phyloP scores from a whole-genome alignment of 2,888 invertebrate species.

The Iselma pallidipennis region DNA sequence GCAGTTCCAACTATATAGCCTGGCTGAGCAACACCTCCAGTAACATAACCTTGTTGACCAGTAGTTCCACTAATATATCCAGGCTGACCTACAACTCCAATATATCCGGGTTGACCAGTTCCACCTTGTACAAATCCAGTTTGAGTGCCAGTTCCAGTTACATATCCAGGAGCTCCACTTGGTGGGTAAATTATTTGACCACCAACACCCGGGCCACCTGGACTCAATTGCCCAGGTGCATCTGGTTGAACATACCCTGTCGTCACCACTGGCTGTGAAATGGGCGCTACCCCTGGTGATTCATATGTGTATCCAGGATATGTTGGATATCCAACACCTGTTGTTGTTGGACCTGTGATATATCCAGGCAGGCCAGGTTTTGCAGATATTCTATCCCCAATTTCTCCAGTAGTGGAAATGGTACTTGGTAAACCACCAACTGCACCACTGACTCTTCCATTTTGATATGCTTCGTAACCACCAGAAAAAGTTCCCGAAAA shows the following conservation, averaged over 20 bases:
- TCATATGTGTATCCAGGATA: background rate
- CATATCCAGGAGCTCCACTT: background rate
- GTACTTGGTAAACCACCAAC: background rate
- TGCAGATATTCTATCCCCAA: background rate
- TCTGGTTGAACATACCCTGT: conserved; percentile 16
- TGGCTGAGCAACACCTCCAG: background rate
- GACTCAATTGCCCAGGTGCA: conserved; percentile 8
- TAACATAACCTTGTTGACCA: conserved; percentile 6
- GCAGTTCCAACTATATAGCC: conserved; percentile 12
- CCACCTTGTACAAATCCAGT: conserved; percentile 10
- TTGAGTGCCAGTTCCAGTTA: background rate
- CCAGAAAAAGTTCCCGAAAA: conserved; percentile 44
- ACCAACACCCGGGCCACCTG: background rate
- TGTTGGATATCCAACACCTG: conserved; percentile 4
- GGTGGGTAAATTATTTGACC: background rate
- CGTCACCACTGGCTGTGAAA: background rate
- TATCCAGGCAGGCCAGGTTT: background rate
- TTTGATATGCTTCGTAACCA: conserved; percentile 31
- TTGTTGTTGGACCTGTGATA: background rate
- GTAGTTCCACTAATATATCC: conserved; percentile 13
- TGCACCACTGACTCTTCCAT: conserved; percentile 9
- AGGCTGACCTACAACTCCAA: conserved; percentile 2
- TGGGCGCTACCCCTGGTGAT: background rate
- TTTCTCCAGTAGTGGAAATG: background rate
- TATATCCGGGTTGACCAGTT: conserved; percentile 14